phyloP scores from a whole-genome alignment of 2,113 vertebrate species.

The Protomyctophum bolini region DNA sequence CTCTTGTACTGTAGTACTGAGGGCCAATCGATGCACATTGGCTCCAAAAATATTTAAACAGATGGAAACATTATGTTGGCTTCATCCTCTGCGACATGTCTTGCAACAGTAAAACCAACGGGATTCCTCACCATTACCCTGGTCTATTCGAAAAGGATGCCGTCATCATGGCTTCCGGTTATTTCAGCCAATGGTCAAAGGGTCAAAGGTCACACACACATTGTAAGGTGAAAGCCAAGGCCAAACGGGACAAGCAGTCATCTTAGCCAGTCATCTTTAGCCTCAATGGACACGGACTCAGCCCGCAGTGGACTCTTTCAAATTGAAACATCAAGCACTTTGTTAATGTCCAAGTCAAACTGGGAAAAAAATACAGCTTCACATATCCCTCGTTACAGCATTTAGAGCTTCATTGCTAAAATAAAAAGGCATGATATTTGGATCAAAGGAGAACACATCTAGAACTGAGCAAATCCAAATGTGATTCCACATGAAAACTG shows the following conservation, averaged over 20 bases:
- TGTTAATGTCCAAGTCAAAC: slow-evolving; percentile 93
- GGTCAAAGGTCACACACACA: slow-evolving; percentile 95
- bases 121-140: slow-evolving; percentile 98
- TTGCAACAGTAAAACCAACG: slow-evolving; percentile 86
- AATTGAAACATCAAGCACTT: slow-evolving; percentile 98
- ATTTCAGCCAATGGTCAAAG: slow-evolving; percentile 98
- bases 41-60: slow-evolving; percentile 7
- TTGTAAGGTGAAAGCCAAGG: slow-evolving; percentile 98
- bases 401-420: neutral
- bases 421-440: slow-evolving; percentile 27
- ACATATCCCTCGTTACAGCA: slow-evolving; percentile 56
- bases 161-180: slow-evolving; percentile 98
- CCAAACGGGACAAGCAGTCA: slow-evolving; percentile 98
- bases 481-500: too few species aligned
- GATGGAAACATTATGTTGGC: slow-evolving; percentile 47
- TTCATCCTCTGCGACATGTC: slow-evolving; percentile 86
- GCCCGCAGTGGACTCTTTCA: slow-evolving; percentile 97
- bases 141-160: slow-evolving; percentile 98
- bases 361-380: slow-evolving; percentile 62
- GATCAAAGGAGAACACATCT: neutral
- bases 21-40: slow-evolving; percentile 53
- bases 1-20: slow-evolving; percentile 19
- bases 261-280: slow-evolving; percentile 80
- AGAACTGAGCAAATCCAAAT: neutral
- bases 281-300: slow-evolving; percentile 96